Conservation (phyloP, 2,113 vertebrate species). For the Malurus elegans region DNA sequence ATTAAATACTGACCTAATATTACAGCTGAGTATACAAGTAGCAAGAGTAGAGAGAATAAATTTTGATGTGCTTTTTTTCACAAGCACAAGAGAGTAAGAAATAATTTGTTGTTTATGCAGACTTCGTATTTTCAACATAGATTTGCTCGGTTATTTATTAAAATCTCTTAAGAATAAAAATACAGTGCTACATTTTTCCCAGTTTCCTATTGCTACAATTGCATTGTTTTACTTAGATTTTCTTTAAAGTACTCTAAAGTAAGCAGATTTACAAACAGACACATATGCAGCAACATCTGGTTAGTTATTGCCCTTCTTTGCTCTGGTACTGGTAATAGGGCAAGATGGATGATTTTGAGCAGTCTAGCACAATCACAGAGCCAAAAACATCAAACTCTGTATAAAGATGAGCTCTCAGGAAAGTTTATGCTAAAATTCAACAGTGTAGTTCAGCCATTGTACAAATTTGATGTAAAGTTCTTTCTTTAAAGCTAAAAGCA, state of each 20-base stretch:
- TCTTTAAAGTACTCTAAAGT: neutral
- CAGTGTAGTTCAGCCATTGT: neutral
- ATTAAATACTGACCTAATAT: constrained; percentile 3
- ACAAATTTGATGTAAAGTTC: neutral
- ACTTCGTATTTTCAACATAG: neutral
- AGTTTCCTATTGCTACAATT: neutral
- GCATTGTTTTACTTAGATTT: neutral
- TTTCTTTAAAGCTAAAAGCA: neutral
- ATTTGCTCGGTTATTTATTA: neutral
- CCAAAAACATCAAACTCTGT: neutral
- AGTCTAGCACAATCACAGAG: neutral
- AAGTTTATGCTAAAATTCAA: neutral
- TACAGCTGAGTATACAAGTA: neutral
- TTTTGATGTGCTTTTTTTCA: neutral
- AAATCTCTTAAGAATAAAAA: neutral
- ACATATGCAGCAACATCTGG: neutral
- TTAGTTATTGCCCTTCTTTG: neutral
- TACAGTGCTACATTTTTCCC: neutral
- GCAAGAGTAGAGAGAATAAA: neutral
- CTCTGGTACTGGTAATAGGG: neutral
- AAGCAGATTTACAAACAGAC: neutral
- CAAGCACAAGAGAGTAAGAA: neutral
- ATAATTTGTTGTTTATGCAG: neutral
- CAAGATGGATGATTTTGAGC: neutral
- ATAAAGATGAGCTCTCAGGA: neutral